Evolutionary conservation across 2,113 vertebrate species (phyloP), one percentile per base, ranked within the genome.

Genomic region (Aptenodytes forsteri): DNA sequence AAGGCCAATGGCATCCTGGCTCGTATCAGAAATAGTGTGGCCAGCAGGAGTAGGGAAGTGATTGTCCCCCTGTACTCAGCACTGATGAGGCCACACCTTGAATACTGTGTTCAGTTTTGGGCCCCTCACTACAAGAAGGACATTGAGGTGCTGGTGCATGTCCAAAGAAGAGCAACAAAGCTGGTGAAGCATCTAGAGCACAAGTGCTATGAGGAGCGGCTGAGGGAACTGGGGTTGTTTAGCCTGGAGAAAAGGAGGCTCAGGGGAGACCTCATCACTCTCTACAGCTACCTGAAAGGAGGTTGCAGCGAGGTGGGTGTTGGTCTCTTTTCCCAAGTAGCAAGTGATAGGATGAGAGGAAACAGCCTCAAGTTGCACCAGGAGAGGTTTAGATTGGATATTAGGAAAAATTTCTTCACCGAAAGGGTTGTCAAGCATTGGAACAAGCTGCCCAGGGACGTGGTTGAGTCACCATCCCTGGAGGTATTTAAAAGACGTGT

Each of bases 11-110:
- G 30, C 49, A n/a, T 42, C 40, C 47, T 36, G 49, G 18, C 52
- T 4, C 52, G 13, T 30, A 5, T n/a, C 38, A 46, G 34, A 4
- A 83, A 40, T 1, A 30, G 19, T 3, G 50, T 27, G 11, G 20
- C 21, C 29, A 75, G 44, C 19, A 66, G 38, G 46, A 15, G 2
- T 2, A 73, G 38, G 19, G 36, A 2, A 30, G 19, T 8, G 19
- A 47, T n/a, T 0, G 1, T 34, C 1, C 18, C 17, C 5, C 26
- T 44, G 32, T 46, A 40, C 38, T 76, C 1, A 0, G 23, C 22
- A 61, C 46, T 47, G 34, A 16, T 61, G 32, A 67, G 38, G 15
- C 18, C 1, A 1, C 26, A 58, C 6, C 30, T 71, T 1, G 1
- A 44, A 29, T 42, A 42, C 42, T 42, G 42, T 42, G 42, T 65